Evolutionary conservation across 2,888 invertebrate species (phyloP), one percentile per base, ranked within the genome.

Genomic region (Cynaeus angustus): DNA sequence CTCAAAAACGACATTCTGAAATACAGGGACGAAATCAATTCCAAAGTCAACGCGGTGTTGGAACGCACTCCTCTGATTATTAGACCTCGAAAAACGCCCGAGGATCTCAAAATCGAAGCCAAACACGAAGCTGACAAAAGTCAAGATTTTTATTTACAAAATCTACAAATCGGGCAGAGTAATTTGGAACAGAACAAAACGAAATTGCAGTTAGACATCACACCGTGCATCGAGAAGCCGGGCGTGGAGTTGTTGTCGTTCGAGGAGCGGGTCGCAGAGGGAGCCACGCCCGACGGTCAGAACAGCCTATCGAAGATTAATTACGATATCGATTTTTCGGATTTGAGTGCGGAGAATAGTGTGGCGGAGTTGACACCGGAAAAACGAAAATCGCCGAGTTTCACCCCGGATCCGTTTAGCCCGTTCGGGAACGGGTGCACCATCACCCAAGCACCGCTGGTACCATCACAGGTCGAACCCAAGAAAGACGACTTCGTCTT

Each of bases 311-410:
- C 90, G 16, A 91, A 91, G 77, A 89, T 93, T 9, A 92, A 92
- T 81, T 93, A 93, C 74, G 93, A 93, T 75, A 92, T 93, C 65
- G 92, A 93, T 82, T 85, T 92, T 67, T 92, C 92, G 1, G 93
- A 93, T 82, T 85, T 91, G 41, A 92, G 92, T 76, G 91, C 88
- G 0, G 93, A 93, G 6, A 92, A 92, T 78, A 92, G 92, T 74
- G 85, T 89, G 16, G 89, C 90, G 0, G 87, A 86, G 70, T 71
- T 84, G 41, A 84, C 84, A 1, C 83, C 84, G 3, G 84, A 84
- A 61, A 83, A 83, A 72, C 58, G 79, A 33, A 79, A 80, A 5
- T 79, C 81, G 0, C 78, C 79, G 0, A 81, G 79, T 72, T 80
- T 80, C 48, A 8, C 87, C 81, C 80, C 82, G 16, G 89, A 89